A percentile compares a stretch with the other conserved stretches of the same genome.
Evolutionary conservation across 2,888 invertebrate species (phyloP).

Genomic region (Dendrolimus pini): DNA sequence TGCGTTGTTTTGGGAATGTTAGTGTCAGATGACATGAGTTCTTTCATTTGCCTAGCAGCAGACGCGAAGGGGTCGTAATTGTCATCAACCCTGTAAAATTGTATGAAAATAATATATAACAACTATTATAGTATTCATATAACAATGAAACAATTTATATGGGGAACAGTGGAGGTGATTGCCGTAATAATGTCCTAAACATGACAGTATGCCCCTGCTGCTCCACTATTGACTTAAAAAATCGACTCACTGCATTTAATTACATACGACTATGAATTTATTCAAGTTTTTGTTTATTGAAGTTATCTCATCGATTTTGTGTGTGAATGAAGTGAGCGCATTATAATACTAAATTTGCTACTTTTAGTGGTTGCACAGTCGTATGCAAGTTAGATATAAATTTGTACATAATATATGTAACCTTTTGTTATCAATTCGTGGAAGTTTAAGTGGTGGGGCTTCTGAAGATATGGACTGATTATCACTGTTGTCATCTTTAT

Average conservation of each 20-base stretch:
- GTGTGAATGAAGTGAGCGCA: too few species aligned
- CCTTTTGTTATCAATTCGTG: slow-evolving; percentile 63
- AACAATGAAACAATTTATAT: too few species aligned
- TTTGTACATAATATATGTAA: slow-evolving; percentile 22
- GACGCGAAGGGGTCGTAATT: slow-evolving; percentile 86
- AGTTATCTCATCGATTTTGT: not conserved
- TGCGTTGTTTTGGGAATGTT: slow-evolving; percentile 64
- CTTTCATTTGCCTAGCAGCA: slow-evolving; percentile 89
- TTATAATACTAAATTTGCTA: not conserved
- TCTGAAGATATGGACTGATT: slow-evolving; percentile 45
- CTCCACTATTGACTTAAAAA: too few species aligned
- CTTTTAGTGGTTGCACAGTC: too few species aligned
- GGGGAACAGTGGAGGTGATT: too few species aligned
- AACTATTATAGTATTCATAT: too few species aligned
- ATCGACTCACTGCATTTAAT: too few species aligned
- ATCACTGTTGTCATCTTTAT: slow-evolving; percentile 45
- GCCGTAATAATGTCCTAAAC: too few species aligned
- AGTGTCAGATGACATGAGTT: slow-evolving; percentile 83
- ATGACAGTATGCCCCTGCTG: too few species aligned
- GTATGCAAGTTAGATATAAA: too few species aligned
- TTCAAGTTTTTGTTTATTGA: not conserved
- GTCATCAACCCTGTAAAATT: slow-evolving; percentile 65
- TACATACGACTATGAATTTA: too few species aligned
- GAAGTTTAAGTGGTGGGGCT: slow-evolving; percentile 61
- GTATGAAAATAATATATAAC: slow-evolving; percentile 10